Evolutionary conservation across 2,888 invertebrate species (phyloP).

Genomic region (Nemurella pictetii): DNA sequence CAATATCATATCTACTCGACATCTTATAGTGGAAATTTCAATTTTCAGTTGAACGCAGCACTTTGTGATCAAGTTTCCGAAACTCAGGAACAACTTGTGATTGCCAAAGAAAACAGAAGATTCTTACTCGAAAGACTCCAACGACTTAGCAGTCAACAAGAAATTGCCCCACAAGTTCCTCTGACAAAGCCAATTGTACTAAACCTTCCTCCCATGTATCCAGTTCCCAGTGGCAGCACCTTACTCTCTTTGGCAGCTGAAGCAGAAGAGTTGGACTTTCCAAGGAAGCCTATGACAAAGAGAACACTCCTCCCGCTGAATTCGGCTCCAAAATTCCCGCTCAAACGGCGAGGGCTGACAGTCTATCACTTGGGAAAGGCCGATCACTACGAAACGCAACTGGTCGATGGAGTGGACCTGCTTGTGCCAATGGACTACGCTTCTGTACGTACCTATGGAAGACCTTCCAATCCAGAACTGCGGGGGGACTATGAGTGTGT

Average conservation of each 20-base stretch:
- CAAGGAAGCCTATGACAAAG: too few species aligned
- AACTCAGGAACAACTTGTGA: conserved; percentile 78
- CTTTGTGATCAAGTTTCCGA: conserved; percentile 86
- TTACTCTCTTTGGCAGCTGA: too few species aligned
- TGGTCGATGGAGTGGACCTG: not conserved
- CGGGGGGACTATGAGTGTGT: not conserved
- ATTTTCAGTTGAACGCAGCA: conserved; percentile 50
- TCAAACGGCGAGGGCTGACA: conserved; percentile 68
- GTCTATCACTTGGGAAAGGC: conserved; percentile 73
- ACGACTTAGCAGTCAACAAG: not conserved
- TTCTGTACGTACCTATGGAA: not conserved
- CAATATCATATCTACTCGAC: not conserved
- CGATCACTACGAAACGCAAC: not conserved
- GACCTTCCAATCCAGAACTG: not conserved
- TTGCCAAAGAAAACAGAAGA: conserved; percentile 81
- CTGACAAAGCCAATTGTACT: not conserved
- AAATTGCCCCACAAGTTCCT: not conserved
- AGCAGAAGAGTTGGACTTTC: too few species aligned
- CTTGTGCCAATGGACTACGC: not conserved
- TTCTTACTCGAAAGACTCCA: conserved; percentile 74
- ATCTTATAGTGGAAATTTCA: not conserved
- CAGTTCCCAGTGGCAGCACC: conserved; percentile 54
- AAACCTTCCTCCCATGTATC: not conserved
- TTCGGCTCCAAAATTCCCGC: conserved; percentile 73
- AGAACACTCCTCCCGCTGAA: too few species aligned